A percentile compares a stretch with the other conserved stretches of the same genome.
phyloP scores from a whole-genome alignment of 2,113 vertebrate species.

The Gorsachius goisagi region DNA sequence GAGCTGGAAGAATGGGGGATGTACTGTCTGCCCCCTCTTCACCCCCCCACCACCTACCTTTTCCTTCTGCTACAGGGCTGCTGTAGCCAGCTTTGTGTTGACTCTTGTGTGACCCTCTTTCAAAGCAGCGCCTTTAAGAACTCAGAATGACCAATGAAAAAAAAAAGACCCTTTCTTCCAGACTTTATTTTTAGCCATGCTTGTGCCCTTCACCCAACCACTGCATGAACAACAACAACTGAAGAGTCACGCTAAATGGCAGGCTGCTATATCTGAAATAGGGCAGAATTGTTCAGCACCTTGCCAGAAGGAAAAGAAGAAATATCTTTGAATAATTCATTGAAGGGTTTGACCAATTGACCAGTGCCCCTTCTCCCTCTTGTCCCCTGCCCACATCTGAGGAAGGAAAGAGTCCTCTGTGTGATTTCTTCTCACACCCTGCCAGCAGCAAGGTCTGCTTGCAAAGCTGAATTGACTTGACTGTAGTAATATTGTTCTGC shows the following conservation, averaged over 20 bases:
- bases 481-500: constrained; percentile 64
- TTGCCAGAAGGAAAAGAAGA: constrained; percentile 9
- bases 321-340: constrained; percentile 49
- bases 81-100: background rate
- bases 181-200: background rate
- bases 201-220: background rate
- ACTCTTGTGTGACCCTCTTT: background rate
- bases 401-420: background rate
- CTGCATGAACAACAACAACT: background rate
- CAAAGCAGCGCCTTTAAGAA: background rate
- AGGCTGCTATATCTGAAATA: constrained; percentile 13
- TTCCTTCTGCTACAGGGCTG: background rate
- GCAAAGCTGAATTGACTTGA: constrained; percentile 59
- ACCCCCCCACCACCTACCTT: background rate
- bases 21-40: background rate
- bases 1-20: background rate
- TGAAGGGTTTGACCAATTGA: background rate
- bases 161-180: background rate
- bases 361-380: background rate
- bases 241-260: constrained; percentile 30
- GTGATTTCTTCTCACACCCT: constrained; percentile 2
- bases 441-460: constrained; percentile 6
- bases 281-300: background rate
- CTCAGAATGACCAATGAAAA: background rate
- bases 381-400: background rate